These are phyloP conservation scores for Clarias magur DNA, from an alignment of 2,113 vertebrate genomes.

Conservation along the genomic window DNA sequence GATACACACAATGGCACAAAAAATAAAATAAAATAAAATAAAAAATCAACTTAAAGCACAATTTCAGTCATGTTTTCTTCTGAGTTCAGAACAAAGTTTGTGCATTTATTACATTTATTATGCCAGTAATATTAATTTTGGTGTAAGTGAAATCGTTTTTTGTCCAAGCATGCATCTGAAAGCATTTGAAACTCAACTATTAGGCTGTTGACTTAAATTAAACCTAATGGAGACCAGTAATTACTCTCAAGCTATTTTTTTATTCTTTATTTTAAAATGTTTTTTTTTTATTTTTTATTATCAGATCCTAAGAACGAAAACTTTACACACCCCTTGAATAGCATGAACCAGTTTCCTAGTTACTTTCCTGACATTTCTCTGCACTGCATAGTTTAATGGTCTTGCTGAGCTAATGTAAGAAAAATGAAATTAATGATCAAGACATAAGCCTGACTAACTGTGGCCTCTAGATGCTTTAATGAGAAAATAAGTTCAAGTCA, in stretches of 20 bases:
- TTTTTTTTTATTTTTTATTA: neutral
- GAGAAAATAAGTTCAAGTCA: constrained; percentile 11
- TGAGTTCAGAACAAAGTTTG: neutral
- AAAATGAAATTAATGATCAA: neutral
- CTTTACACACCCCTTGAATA: neutral
- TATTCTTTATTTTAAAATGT: neutral
- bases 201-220: constrained; percentile 4
- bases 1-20: neutral
- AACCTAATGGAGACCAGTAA: neutral
- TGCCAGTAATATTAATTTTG: neutral
- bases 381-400: neutral
- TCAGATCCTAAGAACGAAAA: neutral
- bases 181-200: constrained; percentile 1
- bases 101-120: neutral
- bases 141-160: neutral
- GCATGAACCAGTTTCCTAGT: neutral
- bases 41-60: neutral
- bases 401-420: neutral
- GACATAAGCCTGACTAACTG: neutral
- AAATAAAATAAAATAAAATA: too few relatives aligned
- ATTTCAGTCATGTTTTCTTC: neutral
- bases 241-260: neutral
- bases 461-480: constrained; percentile 14
- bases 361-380: neutral
- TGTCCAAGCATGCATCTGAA: neutral